Percentiles rank a stretch among this genome's conserved stretches.
Conservation (phyloP, 2,113 vertebrate species). For the Cygnus atratus region DNA sequence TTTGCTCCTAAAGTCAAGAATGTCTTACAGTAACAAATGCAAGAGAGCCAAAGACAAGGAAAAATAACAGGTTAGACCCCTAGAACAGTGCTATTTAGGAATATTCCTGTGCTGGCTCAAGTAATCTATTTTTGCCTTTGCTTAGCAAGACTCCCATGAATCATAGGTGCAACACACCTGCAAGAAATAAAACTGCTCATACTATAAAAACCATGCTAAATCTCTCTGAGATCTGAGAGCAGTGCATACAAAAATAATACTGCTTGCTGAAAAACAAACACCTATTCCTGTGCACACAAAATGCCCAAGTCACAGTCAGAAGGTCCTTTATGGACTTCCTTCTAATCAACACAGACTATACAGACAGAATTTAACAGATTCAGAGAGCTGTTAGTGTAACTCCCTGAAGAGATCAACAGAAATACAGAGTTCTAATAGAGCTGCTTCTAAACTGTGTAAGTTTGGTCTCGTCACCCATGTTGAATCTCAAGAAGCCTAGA, state of each 20-base stretch:
- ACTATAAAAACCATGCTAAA: neutral
- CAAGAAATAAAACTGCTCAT: neutral
- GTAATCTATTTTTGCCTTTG: neutral
- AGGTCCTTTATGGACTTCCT: neutral
- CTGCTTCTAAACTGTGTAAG: neutral
- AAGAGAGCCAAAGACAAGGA: neutral
- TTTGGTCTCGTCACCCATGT: neutral
- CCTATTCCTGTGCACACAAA: neutral
- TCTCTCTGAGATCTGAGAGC: neutral
- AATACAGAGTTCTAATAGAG: neutral
- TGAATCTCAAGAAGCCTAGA: neutral
- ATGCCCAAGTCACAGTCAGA: neutral
- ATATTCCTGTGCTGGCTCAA: neutral
- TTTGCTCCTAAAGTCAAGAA: neutral
- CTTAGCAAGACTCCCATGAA: neutral
- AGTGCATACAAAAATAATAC: neutral
- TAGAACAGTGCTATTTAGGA: neutral
- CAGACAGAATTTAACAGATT: neutral
- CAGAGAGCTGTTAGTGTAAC: neutral
- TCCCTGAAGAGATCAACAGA: neutral
- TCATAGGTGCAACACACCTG: neutral
- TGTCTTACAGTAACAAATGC: neutral
- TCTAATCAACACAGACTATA: neutral
- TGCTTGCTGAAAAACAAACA: neutral
- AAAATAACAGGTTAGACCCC: neutral